phyloP scores from a whole-genome alignment of 2,113 vertebrate species.

The Capreolus pygargus region DNA sequence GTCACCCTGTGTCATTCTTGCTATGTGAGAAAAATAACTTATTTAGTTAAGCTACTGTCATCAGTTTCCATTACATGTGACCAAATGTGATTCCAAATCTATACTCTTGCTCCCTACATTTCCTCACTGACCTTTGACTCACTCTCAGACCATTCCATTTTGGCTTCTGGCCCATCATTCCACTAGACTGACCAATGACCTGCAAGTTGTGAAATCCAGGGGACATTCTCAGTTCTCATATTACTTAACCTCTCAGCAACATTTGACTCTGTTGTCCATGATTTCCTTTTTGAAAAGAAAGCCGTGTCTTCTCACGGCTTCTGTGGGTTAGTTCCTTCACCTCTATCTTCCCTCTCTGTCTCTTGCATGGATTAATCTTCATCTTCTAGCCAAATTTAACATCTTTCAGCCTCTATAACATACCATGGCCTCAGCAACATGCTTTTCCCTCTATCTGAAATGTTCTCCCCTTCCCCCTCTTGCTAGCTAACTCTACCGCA shows the following conservation, averaged over 20 bases:
- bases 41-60: not conserved
- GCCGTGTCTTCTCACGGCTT: not conserved
- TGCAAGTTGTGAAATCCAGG: conserved; percentile 28
- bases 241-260: conserved; percentile 9
- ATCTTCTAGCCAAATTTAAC: not conserved
- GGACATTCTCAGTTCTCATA: not conserved
- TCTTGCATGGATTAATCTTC: not conserved
- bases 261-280: not conserved
- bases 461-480: not conserved
- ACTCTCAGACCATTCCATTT: not conserved
- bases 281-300: not conserved
- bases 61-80: not conserved
- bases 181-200: not conserved
- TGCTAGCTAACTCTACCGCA: not conserved
- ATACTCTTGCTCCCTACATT: not conserved
- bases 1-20: not conserved
- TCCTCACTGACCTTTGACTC: not conserved
- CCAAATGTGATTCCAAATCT: not conserved
- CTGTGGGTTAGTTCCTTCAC: not conserved
- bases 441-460: not conserved
- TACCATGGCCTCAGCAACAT: not conserved
- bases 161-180: not conserved
- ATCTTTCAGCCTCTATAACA: not conserved
- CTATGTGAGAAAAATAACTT: conserved; percentile 16
- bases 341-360: not conserved